phyloP scores from a whole-genome alignment of 1,140 invertebrate species.

The Drosophila bocqueti region DNA sequence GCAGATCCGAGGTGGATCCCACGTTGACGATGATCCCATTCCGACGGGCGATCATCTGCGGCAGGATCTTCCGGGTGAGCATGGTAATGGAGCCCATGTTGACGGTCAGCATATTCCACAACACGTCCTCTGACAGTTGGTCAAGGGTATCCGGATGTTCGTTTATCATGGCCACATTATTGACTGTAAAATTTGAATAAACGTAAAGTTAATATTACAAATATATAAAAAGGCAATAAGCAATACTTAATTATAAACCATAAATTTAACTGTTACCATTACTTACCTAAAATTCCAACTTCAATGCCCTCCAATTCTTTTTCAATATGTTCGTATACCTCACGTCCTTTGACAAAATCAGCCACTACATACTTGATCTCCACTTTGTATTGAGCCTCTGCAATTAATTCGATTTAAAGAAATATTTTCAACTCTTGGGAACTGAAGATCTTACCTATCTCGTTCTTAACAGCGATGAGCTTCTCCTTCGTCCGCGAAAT shows the following conservation, averaged over 20 bases:
- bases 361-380: slow-evolving; percentile 91
- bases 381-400: slow-evolving; percentile 88
- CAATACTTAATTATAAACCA: too few species aligned
- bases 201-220: not conserved
- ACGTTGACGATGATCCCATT: slow-evolving; percentile 94
- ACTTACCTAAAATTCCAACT: slow-evolving; percentile 93
- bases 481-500: slow-evolving; percentile 93
- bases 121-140: slow-evolving; percentile 89
- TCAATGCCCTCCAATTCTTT: slow-evolving; percentile 89
- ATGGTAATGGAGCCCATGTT: slow-evolving; percentile 94
- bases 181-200: slow-evolving; percentile 88
- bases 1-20: slow-evolving; percentile 93
- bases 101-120: slow-evolving; percentile 94
- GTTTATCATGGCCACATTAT: slow-evolving; percentile 95
- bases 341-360: slow-evolving; percentile 91
- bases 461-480: slow-evolving; percentile 89
- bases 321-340: slow-evolving; percentile 90
- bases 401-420: slow-evolving; percentile 23
- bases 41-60: slow-evolving; percentile 91
- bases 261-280: too few species aligned
- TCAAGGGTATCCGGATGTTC: slow-evolving; percentile 92
- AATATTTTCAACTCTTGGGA: slow-evolving; percentile 1
- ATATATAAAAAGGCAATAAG: too few species aligned
- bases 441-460: slow-evolving; percentile 88
- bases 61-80: slow-evolving; percentile 92